phyloP scores from a whole-genome alignment of 2,113 vertebrate species.

The Anoura caudifer region DNA sequence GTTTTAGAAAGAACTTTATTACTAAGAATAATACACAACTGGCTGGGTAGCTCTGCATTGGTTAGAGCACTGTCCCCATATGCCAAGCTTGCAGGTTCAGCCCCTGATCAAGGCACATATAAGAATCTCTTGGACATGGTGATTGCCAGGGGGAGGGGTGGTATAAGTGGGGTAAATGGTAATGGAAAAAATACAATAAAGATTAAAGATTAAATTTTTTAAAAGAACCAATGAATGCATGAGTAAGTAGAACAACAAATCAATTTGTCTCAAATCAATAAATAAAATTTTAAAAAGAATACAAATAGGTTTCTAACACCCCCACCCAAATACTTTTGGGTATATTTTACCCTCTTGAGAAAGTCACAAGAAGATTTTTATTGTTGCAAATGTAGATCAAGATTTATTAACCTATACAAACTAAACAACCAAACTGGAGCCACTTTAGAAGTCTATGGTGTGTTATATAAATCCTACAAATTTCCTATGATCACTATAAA shows the following conservation, averaged over 20 bases:
- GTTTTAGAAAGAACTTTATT: constrained; percentile 32
- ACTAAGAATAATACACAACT: not conserved
- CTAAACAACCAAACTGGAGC: not conserved
- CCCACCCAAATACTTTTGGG: not conserved
- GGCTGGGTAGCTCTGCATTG: too few species aligned
- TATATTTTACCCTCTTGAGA: not conserved
- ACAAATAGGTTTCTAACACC: not conserved
- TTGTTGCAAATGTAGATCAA: not conserved
- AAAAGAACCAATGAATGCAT: too few species aligned
- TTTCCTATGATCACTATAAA: constrained; percentile 4
- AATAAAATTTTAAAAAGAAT: not conserved
- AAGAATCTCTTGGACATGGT: too few species aligned
- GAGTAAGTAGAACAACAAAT: too few species aligned
- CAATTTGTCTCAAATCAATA: too few species aligned
- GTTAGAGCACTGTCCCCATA: too few species aligned
- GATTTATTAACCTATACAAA: constrained; percentile 1
- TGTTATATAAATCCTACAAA: not conserved
- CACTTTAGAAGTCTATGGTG: not conserved
- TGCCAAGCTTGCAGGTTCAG: too few species aligned
- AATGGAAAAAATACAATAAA: too few species aligned
- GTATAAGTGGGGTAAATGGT: too few species aligned
- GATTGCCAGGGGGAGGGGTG: too few species aligned
- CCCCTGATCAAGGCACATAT: too few species aligned
- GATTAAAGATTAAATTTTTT: too few species aligned
- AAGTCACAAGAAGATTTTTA: constrained; percentile 20